Evolutionary conservation across 2,113 vertebrate genomes (phyloP).

Genomic region (Psammodynastes pulverulentus): DNA sequence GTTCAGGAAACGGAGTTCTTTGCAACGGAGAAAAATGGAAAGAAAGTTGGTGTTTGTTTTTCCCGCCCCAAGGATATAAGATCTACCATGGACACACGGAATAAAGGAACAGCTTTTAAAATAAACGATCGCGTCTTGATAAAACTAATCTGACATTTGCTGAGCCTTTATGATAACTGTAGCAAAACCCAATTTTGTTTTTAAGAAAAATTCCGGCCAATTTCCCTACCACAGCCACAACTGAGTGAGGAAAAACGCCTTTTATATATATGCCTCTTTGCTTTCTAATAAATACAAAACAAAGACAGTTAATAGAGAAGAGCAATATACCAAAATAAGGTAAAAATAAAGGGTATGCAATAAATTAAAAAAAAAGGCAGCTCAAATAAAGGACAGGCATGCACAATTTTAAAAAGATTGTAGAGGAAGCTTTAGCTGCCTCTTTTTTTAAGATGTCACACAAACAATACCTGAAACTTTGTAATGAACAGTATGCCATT

Average conservation of each 20-base stretch:
- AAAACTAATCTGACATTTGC: constrained; percentile 44
- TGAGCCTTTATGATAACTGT: constrained; percentile 43
- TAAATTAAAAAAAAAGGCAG: constrained; percentile 89
- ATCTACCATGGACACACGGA: constrained; percentile 53
- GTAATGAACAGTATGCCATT: constrained; percentile 63
- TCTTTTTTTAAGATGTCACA: constrained; percentile 50
- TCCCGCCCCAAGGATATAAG: constrained; percentile 67
- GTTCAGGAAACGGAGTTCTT: constrained; percentile 69
- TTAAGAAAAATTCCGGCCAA: constrained; percentile 35
- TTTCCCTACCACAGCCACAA: constrained; percentile 35
- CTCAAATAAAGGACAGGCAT: constrained; percentile 77
- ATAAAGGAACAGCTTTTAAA: constrained; percentile 57
- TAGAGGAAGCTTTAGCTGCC: constrained; percentile 65
- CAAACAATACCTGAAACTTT: constrained; percentile 65
- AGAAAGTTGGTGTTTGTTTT: neutral
- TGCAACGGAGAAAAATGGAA: constrained; percentile 70
- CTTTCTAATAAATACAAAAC: constrained; percentile 68
- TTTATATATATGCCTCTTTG: constrained; percentile 53
- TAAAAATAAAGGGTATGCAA: constrained; percentile 73
- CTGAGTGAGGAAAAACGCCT: constrained; percentile 38
- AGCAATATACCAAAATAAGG: constrained; percentile 79
- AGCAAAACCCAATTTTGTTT: constrained; percentile 43
- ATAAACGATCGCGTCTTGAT: constrained; percentile 52
- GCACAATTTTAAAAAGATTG: constrained; percentile 65
- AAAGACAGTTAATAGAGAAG: constrained; percentile 67